Conservation (phyloP, 2,888 invertebrate genomes). For the Calliphora vomitoria region DNA sequence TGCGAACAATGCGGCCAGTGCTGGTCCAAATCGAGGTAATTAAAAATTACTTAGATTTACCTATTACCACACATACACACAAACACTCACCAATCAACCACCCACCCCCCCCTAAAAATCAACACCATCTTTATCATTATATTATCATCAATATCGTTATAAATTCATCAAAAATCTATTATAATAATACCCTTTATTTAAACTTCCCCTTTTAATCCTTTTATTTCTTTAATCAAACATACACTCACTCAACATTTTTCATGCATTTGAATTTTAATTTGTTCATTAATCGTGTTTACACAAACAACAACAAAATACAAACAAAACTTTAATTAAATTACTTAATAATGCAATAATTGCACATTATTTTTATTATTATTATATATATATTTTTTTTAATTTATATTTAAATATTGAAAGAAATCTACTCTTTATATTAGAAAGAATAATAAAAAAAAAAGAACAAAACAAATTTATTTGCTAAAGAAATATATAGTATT, state of each 20-base stretch:
- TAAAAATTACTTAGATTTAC: constrained; percentile 77
- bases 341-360: constrained; percentile 71
- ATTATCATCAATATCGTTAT: constrained; percentile 4
- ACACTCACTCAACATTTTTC: constrained; percentile 26
- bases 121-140: constrained; percentile 14
- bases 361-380: constrained; percentile 63
- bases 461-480: constrained; percentile 69
- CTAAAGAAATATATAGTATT: constrained; percentile 66
- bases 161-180: constrained; percentile 13
- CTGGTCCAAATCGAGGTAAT: constrained; percentile 81
- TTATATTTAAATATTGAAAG: constrained; percentile 73
- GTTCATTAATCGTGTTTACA: constrained; percentile 59
- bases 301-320: constrained; percentile 60
- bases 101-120: neutral
- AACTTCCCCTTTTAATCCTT: neutral
- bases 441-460: constrained; percentile 63
- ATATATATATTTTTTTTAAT: constrained; percentile 72
- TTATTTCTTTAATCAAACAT: neutral
- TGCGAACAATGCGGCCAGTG: constrained; percentile 79
- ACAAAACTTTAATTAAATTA: constrained; percentile 71
- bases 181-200: neutral
- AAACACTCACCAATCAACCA: constrained; percentile 3
- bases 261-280: constrained; percentile 60
- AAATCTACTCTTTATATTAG: constrained; percentile 70
- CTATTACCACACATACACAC: constrained; percentile 12